phyloP scores from a whole-genome alignment of 1,140 invertebrate genomes.

The Samia ricini region DNA sequence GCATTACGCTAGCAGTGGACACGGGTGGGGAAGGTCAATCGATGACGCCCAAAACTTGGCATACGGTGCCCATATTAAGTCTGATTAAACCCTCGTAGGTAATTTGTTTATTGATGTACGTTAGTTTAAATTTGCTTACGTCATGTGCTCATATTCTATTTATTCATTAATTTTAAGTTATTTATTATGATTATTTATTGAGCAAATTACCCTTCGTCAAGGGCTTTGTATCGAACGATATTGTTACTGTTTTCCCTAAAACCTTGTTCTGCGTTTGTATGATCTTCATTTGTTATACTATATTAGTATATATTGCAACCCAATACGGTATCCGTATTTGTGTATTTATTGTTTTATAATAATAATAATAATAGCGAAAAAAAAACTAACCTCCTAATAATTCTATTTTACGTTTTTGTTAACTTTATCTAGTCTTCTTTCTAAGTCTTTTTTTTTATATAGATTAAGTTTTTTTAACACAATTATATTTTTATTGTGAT shows the following conservation, averaged over 20 bases:
- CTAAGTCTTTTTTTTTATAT: constrained; percentile 44
- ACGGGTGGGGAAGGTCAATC: constrained; percentile 79
- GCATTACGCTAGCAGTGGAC: constrained; percentile 76
- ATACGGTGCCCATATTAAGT: constrained; percentile 79
- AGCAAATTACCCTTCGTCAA: constrained; percentile 53
- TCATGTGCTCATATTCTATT: constrained; percentile 10
- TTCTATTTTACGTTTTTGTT: constrained; percentile 27
- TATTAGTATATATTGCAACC: constrained; percentile 67
- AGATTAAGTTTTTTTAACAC: constrained; percentile 37
- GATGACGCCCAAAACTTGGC: constrained; percentile 81
- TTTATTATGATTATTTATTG: constrained; percentile 65
- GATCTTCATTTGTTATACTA: constrained; percentile 58
- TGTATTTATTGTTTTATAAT: no score
- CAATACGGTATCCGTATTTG: constrained; percentile 75
- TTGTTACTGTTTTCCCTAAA: constrained; percentile 64
- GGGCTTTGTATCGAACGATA: constrained; percentile 39
- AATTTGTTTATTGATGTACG: background rate
- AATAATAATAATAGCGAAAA: no score
- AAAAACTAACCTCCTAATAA: no score
- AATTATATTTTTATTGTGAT: constrained; percentile 21
- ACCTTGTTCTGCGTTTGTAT: constrained; percentile 67
- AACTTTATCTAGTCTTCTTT: constrained; percentile 54
- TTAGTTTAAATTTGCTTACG: constrained; percentile 4
- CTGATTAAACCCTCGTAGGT: constrained; percentile 42
- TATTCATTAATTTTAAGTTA: constrained; percentile 44